Conservation (phyloP, 2,888 invertebrate species). For the Trimorus sp. region DNA sequence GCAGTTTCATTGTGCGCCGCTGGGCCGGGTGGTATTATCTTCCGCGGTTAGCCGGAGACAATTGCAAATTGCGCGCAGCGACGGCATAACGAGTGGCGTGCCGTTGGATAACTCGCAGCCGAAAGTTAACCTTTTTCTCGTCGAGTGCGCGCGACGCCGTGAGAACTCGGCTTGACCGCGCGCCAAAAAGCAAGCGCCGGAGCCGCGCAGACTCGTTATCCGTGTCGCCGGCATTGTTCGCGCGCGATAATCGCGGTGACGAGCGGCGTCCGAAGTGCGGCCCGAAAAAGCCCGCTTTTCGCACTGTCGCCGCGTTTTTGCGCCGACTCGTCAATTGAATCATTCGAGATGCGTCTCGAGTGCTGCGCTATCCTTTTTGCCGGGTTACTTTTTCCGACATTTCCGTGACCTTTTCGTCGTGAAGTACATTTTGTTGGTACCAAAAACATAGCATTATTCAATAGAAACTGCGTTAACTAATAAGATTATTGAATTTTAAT, state of each 20-base stretch:
- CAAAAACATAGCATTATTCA: too few species aligned
- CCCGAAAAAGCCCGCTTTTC: conserved; percentile 48
- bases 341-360: conserved; percentile 41
- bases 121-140: conserved; percentile 49
- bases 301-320: conserved; percentile 39
- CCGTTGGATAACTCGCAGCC: conserved; percentile 39
- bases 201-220: conserved; percentile 52
- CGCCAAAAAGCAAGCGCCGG: conserved; percentile 40
- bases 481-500: too few species aligned
- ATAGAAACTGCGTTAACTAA: too few species aligned
- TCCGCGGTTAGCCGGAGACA: conserved; percentile 25
- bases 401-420: neutral
- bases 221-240: conserved; percentile 49
- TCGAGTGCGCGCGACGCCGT: conserved; percentile 34
- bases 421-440: too few species aligned
- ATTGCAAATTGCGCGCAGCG: conserved; percentile 32
- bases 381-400: neutral
- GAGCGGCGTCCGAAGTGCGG: conserved; percentile 32
- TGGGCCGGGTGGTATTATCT: neutral
- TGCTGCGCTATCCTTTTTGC: conserved; percentile 8
- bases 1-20: conserved; percentile 5
- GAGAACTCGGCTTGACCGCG: conserved; percentile 41
- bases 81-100: conserved; percentile 43
- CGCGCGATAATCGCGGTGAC: conserved; percentile 53
- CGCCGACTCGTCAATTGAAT: conserved; percentile 28